Evolutionary conservation across 2,888 invertebrate species (phyloP).

Genomic region (Ochlodes sylvanus): DNA sequence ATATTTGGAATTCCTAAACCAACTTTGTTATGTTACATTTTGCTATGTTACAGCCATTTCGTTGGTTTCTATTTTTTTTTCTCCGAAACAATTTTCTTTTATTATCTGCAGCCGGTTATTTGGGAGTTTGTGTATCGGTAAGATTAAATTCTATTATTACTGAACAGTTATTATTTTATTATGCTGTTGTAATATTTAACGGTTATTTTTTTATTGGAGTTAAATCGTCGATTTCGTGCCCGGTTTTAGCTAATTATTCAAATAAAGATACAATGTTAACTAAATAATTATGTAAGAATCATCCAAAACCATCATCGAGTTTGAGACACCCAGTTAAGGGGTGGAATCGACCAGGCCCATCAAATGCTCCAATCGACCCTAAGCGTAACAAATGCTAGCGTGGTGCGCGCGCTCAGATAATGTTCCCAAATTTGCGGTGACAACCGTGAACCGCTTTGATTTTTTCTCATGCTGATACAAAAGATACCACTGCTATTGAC

Average conservation of each 20-base stretch:
- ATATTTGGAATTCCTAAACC: constrained; percentile 6
- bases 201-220: too few relatives aligned
- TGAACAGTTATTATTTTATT: too few relatives aligned
- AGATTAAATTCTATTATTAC: too few relatives aligned
- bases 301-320: constrained; percentile 29
- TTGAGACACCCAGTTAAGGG: constrained; percentile 44
- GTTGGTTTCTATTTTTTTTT: too few relatives aligned
- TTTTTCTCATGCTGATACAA: constrained; percentile 58
- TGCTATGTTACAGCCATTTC: too few relatives aligned
- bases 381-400: constrained; percentile 62
- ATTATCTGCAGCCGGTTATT: too few relatives aligned
- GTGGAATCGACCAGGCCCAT: constrained; percentile 44
- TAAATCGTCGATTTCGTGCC: too few relatives aligned
- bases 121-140: too few relatives aligned
- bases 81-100: too few relatives aligned
- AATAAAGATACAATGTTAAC: not conserved
- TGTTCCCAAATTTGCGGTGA: constrained; percentile 65
- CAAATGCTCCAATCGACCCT: constrained; percentile 49
- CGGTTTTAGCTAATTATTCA: too few relatives aligned
- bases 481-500: constrained; percentile 38
- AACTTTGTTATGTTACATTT: not conserved
- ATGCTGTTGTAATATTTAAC: too few relatives aligned
- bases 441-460: constrained; percentile 60
- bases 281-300: constrained; percentile 42
- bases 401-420: constrained; percentile 49